phyloP scores from a whole-genome alignment of 2,113 vertebrate genomes.

The Pseudopodoces humilis region DNA sequence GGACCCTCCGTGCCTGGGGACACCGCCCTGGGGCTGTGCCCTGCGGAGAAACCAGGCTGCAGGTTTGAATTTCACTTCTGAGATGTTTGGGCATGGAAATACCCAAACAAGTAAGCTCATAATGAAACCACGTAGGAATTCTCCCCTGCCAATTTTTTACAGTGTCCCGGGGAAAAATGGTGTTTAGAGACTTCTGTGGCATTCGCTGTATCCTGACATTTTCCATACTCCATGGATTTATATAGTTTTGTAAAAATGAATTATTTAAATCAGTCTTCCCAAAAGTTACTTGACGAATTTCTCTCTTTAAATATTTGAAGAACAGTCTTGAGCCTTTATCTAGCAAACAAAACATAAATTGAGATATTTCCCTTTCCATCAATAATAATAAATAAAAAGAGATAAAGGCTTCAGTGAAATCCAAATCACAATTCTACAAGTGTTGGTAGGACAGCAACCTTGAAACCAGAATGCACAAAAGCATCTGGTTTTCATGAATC shows the following conservation, averaged over 20 bases:
- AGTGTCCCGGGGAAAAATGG: not conserved
- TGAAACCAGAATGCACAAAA: not conserved
- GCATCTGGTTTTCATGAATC: not conserved
- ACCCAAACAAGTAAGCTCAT: not conserved
- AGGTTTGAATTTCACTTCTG: not conserved
- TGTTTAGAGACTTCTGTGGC: not conserved
- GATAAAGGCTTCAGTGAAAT: not conserved
- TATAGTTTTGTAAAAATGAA: not conserved
- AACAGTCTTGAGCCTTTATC: not conserved
- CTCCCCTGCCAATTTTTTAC: not conserved
- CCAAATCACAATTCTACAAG: not conserved
- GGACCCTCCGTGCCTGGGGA: accelerated
- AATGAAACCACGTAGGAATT: not conserved
- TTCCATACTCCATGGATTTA: not conserved
- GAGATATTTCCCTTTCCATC: not conserved
- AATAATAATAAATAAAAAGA: not conserved
- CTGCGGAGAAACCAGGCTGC: not conserved
- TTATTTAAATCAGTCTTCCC: not conserved
- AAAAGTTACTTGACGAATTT: not conserved
- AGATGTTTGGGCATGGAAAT: not conserved
- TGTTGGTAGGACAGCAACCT: not conserved
- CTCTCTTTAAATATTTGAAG: not conserved
- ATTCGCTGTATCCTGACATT: not conserved
- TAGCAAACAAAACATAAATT: not conserved
- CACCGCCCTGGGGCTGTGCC: accelerated